Evolutionary conservation across 2,888 invertebrate species (phyloP), one percentile per base, ranked within the genome.

Genomic region (Aethes cnicana): DNA sequence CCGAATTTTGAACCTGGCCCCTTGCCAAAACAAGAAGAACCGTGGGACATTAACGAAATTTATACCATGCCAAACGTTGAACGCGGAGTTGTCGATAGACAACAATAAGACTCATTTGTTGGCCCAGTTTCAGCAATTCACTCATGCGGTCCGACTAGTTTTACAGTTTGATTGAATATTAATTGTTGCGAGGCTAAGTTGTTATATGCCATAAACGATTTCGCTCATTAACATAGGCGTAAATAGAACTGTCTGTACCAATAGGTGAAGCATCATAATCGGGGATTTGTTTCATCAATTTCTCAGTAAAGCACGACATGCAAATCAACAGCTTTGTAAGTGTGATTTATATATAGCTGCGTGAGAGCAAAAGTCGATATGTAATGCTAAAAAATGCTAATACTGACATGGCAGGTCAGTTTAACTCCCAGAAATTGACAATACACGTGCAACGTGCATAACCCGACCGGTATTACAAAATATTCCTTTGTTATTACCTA

Each of bases 1-100:
- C 64, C 72, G 70, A 63, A 69, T 77, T 50, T 71, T 70, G 65
- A 66, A 66, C 65, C 63, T 79, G 81, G 79, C 76, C 57, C 57
- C 54, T 53, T 52, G 71, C 78, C 80, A 78, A 70, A 74, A 69
- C 62, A 57, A 63, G 58, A 67, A 65, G 16, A 48, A 52, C 18
- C 16, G 57, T 62, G 62, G 65, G 68, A 71, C 72, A 70, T 77
- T 72, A 72, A 63, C 61, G 59, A 66, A 68, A 74, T 70, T 71
- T 69, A 69, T 65, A 57, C 62, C 57, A 63, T 56, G 54, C 47
- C 57, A 62, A 56, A 54, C 58, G 62, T 58, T 67, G 41, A 16
- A 61, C 58, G 58, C 56, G 54, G 53, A 59, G 62, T 57, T 64
- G 64, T 57, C 60, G 60, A 66, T 66, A 62, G 61, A 61, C 50